Conservation (phyloP, 2,888 invertebrate genomes). For the Gastrophysa polygoni region DNA sequence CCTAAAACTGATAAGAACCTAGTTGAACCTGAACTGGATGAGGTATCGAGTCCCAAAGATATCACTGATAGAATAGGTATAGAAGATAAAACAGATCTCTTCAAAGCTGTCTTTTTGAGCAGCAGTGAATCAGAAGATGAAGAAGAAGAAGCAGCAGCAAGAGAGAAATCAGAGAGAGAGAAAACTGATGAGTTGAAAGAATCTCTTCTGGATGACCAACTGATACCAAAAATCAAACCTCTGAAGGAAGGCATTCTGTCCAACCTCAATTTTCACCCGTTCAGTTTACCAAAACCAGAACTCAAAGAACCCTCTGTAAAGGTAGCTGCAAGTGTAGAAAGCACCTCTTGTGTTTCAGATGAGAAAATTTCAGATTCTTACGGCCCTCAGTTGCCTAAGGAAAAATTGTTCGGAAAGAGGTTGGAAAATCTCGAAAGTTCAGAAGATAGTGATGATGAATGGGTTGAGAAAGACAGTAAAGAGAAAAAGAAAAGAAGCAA, state of each 20-base stretch:
- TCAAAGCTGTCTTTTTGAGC: constrained; percentile 87
- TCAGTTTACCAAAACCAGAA: constrained; percentile 33
- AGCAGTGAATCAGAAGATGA: constrained; percentile 65
- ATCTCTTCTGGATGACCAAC: constrained; percentile 48
- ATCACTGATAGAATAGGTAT: constrained; percentile 53
- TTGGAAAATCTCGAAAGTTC: constrained; percentile 10
- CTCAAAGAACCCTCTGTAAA: not conserved
- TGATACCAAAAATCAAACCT: constrained; percentile 54
- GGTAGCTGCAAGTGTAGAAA: not conserved
- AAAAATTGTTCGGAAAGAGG: constrained; percentile 2
- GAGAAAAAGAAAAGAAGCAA: constrained; percentile 37
- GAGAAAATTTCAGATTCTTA: constrained; percentile 29
- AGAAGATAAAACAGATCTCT: constrained; percentile 74
- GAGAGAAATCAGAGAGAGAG: constrained; percentile 38
- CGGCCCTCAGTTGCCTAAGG: constrained; percentile 45
- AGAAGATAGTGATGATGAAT: constrained; percentile 44
- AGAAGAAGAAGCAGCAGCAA: constrained; percentile 41
- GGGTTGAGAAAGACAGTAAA: constrained; percentile 45
- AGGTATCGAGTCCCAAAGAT: constrained; percentile 39
- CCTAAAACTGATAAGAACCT: constrained; percentile 16
- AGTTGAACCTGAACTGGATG: constrained; percentile 10
- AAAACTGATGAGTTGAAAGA: constrained; percentile 45
- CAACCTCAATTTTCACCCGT: constrained; percentile 43
- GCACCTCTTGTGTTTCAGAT: not conserved
- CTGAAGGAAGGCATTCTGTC: constrained; percentile 55